phyloP scores from a whole-genome alignment of 2,113 vertebrate genomes.

The Ptilorrhoa leucosticta region DNA sequence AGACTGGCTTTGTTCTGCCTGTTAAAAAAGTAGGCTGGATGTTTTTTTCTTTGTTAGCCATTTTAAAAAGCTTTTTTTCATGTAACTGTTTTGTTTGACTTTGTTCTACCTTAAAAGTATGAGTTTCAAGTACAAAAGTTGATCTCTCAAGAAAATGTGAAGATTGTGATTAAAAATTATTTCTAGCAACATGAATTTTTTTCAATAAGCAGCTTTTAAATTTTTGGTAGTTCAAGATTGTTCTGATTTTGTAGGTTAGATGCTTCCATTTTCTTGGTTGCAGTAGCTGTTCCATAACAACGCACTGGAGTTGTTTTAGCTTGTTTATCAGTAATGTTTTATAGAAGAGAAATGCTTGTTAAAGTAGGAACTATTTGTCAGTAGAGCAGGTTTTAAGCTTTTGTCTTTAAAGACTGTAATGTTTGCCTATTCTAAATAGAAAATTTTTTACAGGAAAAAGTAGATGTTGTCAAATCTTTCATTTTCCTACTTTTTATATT shows the following conservation, averaged over 20 bases:
- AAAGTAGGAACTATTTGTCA: not conserved
- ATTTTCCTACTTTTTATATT: not conserved
- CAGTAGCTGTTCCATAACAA: not conserved
- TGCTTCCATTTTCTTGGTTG: constrained; percentile 21
- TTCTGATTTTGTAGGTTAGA: not conserved
- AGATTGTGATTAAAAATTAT: not conserved
- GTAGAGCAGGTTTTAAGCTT: not conserved
- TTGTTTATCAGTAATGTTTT: not conserved
- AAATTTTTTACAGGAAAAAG: not conserved
- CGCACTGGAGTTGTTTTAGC: not conserved
- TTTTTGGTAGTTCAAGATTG: not conserved
- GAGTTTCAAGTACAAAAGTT: not conserved
- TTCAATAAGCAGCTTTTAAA: not conserved
- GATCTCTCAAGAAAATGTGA: constrained; percentile 1
- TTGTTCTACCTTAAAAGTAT: not conserved
- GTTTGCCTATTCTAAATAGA: not conserved
- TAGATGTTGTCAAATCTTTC: not conserved
- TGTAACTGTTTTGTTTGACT: not conserved
- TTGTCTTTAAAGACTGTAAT: not conserved
- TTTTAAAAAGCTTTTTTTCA: not conserved
- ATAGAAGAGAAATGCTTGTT: not conserved
- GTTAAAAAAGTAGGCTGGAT: not conserved
- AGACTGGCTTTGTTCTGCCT: constrained; percentile 23
- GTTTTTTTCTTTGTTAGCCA: not conserved
- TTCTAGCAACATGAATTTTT: not conserved